phyloP scores from a whole-genome alignment of 2,113 vertebrate species.

The Jacana jacana region DNA sequence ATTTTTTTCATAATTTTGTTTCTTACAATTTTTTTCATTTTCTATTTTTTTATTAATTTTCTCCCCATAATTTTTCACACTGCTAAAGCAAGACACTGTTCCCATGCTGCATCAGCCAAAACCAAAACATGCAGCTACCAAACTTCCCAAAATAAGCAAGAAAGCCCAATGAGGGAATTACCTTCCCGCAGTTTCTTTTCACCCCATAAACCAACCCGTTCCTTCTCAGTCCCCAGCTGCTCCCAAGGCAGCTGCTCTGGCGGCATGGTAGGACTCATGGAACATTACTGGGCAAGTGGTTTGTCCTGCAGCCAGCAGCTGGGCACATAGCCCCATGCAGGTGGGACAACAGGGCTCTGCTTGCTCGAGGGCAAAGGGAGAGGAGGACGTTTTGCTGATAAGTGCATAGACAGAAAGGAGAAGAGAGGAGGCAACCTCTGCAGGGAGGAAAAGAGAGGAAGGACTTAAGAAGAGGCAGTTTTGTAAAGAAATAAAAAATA shows the following conservation, averaged over 20 bases:
- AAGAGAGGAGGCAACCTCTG: background rate
- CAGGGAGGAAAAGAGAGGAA: background rate
- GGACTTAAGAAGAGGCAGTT: background rate
- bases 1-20: background rate
- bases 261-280: fast-evolving
- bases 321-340: background rate
- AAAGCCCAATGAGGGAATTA: background rate
- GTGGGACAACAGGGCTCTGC: background rate
- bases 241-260: background rate
- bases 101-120: background rate
- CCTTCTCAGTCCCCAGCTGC: background rate
- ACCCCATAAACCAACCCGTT: background rate
- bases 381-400: background rate
- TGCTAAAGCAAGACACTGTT: background rate
- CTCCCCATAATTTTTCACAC: background rate
- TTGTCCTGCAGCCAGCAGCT: background rate
- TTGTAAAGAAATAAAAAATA: background rate
- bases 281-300: fast-evolving
- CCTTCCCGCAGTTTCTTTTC: background rate
- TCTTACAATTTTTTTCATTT: background rate
- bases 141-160: background rate
- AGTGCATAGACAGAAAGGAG: background rate
- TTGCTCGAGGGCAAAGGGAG: background rate
- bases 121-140: background rate
- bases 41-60: background rate